Conservation (phyloP, 2,113 vertebrate species). For the Zosterops lateralis region DNA sequence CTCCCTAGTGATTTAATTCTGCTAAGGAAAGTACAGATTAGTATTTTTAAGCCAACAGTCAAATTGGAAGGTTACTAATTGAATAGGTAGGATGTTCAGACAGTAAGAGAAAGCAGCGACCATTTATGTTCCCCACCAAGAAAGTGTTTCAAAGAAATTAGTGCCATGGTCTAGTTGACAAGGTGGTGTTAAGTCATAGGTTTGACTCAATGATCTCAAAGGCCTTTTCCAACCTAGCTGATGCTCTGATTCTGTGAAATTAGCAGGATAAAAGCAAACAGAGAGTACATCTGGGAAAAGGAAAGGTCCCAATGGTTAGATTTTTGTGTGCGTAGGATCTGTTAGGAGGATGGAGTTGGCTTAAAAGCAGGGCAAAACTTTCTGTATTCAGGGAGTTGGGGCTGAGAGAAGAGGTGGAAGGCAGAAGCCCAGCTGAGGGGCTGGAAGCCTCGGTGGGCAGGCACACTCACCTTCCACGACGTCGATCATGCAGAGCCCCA, state of each 20-base stretch:
- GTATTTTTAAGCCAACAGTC: neutral
- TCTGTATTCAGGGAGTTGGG: neutral
- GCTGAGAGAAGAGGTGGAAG: fast-evolving
- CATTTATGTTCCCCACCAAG: neutral
- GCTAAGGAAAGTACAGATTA: neutral
- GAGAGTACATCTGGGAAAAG: neutral
- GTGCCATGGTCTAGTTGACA: neutral
- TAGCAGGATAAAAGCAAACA: neutral
- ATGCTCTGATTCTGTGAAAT: neutral
- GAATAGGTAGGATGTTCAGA: neutral
- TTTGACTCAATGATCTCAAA: neutral
- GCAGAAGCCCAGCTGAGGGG: fast-evolving
- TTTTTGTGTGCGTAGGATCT: neutral
- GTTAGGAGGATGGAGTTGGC: neutral
- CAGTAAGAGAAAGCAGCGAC: neutral
- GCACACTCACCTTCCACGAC: constrained; percentile 89
- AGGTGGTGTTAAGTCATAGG: neutral
- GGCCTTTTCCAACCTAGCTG: neutral
- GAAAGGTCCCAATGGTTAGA: neutral
- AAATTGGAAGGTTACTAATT: neutral
- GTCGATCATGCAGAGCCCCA: constrained; percentile 96
- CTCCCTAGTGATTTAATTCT: neutral
- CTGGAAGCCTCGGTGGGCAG: fast-evolving
- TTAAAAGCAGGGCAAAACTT: neutral
- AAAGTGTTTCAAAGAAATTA: neutral